Conservation (phyloP, 2,797 vertebrate species). For the Lagocephalus sceleratus region DNA sequence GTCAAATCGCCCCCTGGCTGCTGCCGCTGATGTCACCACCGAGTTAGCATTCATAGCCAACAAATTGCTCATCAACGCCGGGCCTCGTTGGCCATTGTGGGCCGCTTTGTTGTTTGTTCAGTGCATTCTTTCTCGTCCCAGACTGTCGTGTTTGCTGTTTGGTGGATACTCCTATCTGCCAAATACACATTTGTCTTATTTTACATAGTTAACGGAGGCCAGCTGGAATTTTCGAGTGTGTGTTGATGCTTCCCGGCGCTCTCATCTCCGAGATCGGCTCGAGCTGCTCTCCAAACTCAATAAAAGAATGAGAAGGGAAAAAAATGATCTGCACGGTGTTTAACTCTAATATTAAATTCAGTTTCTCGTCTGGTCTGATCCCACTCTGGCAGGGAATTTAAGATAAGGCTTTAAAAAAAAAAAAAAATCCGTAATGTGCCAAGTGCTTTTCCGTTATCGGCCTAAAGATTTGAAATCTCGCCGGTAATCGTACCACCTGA, state of each 20-base stretch:
- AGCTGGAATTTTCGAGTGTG: neutral
- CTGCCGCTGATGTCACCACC: conserved; percentile 28
- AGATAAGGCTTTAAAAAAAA: conserved; percentile 5
- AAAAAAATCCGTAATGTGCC: neutral
- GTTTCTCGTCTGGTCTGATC: conserved; percentile 19
- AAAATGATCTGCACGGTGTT: conserved; percentile 23
- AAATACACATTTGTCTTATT: conserved; percentile 14
- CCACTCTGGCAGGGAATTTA: conserved; percentile 10
- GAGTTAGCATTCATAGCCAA: conserved; percentile 40
- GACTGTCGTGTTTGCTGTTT: conserved; percentile 10
- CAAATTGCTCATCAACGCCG: conserved; percentile 29
- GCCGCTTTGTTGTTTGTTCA: neutral
- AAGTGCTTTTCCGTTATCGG: no score
- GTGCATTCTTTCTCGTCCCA: conserved; percentile 5
- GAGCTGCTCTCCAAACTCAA: conserved; percentile 15
- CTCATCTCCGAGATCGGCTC: conserved; percentile 4
- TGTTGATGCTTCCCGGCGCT: conserved; percentile 1
- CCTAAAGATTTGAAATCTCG: no score
- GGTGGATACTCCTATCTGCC: neutral
- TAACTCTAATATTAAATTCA: conserved; percentile 17
- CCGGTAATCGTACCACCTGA: no score
- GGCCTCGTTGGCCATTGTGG: neutral
- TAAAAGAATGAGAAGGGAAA: conserved; percentile 11
- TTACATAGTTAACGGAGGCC: neutral
- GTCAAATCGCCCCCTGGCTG: conserved; percentile 48